Conservation (phyloP, 2,113 vertebrate genomes). For the Vicugna pacos region DNA sequence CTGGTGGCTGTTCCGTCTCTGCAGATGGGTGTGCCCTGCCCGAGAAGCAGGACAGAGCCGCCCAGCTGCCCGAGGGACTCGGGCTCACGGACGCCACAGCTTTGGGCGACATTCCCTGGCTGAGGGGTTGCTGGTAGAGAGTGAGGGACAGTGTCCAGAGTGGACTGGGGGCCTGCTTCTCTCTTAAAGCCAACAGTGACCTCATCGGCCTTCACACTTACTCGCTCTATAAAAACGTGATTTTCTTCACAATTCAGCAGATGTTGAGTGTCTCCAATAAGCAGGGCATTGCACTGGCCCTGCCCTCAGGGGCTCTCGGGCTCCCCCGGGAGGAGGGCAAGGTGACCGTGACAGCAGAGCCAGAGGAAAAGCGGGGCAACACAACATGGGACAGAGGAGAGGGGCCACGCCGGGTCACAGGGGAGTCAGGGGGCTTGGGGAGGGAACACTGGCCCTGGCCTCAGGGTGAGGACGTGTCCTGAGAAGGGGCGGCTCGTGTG, state of each 20-base stretch:
- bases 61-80: conserved; percentile 69
- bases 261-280: not conserved
- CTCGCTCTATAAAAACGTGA: not conserved
- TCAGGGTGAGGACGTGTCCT: no score
- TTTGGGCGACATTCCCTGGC: conserved; percentile 46
- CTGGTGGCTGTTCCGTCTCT: not conserved
- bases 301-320: not conserved
- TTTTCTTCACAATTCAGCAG: not conserved
- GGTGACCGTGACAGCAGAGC: not conserved
- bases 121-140: conserved; percentile 45
- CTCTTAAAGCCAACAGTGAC: conserved; percentile 63
- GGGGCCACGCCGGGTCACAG: not conserved
- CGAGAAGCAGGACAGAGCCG: not conserved
- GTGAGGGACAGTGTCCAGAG: conserved; percentile 54
- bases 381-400: not conserved
- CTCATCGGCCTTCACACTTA: conserved; percentile 53
- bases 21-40: not conserved
- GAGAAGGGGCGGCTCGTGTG: not conserved
- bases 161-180: conserved; percentile 6
- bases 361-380: not conserved
- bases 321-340: not conserved
- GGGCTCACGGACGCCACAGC: not conserved
- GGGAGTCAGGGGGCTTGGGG: not conserved
- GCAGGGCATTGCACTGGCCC: not conserved
- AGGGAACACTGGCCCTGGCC: not conserved